Evolutionary conservation across 2,888 invertebrate genomes (phyloP), one percentile per base, ranked within the genome.

Genomic region (Hipparchia semele): DNA sequence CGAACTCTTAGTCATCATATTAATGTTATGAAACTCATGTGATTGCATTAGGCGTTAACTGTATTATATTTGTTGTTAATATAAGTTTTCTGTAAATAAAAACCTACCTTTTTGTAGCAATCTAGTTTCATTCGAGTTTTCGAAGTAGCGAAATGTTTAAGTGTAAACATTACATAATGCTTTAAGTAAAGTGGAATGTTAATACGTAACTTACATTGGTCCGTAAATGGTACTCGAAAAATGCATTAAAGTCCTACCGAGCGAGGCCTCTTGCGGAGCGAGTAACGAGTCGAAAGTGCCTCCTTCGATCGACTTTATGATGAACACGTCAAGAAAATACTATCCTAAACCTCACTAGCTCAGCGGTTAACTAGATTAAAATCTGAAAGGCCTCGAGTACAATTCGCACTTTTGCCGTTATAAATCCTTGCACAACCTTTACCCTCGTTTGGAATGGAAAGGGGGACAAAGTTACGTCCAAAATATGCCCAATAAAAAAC

Each of bases 11-110:
- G 90, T 91, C 91, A 91, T 87, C 87, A 89, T 91, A 49, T 66
- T 85, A 79, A 82, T 88, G 86, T 88, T 88, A 87, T 84, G 86
- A 90, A 84, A 80, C 83, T 83, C 90, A 92, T 92, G 92, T 92
- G 92, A 92, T 92, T 90, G 87, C 90, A 87, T 86, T 92, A 92
- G 91, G 86, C 85, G 85, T 87, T 85, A 90, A 86, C 87, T 91
- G 89, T 92, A 91, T 90, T 91, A 86, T 87, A 87, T 86, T 83
- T 85, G 84, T 88, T 89, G 87, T 89, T 90, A 88, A 88, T 90
- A 80, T 93, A 93, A 91, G 90, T 91, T 92, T 68, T 94, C 92
- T 94, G 94, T 94, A 94, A 94, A 94, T 94, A 94, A 92, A 68
- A 92, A 87, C 81, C 77, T 79, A 83, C 81, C 83, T 84, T 87